Conservation (phyloP, 2,888 invertebrate genomes). For the Digitonthophagus gazella region DNA sequence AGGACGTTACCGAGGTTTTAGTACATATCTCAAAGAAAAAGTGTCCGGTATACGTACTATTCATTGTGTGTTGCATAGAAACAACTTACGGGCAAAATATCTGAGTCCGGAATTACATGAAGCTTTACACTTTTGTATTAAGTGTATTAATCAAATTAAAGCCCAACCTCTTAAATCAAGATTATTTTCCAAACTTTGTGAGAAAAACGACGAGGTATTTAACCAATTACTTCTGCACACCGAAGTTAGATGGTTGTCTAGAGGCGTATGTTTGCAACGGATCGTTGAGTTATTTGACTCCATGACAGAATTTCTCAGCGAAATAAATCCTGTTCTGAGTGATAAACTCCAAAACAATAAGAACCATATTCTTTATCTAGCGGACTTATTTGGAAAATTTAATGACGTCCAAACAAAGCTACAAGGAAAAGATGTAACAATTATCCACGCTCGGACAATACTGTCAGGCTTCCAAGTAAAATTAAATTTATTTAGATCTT, state of each 20-base stretch:
- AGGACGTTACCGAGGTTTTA: not conserved
- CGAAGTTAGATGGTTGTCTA: no score
- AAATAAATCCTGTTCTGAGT: no score
- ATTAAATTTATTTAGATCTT: no score
- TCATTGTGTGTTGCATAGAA: slow-evolving; percentile 14
- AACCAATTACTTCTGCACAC: slow-evolving; percentile 8
- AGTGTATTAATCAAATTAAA: slow-evolving; percentile 10
- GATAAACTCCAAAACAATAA: no score
- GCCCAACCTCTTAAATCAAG: not conserved
- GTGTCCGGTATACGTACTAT: slow-evolving; percentile 10
- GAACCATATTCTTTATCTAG: no score
- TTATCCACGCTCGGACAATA: no score
- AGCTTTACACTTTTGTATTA: slow-evolving; percentile 3
- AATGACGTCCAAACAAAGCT: no score
- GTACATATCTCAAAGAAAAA: slow-evolving; percentile 5
- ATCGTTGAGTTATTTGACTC: slow-evolving; percentile 5
- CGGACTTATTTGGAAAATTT: no score
- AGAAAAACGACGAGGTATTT: slow-evolving; percentile 14
- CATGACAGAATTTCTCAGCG: not conserved
- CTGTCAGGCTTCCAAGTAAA: no score
- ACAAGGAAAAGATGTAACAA: no score
- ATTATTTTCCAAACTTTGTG: slow-evolving; percentile 11
- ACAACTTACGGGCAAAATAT: no score
- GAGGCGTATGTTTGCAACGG: slow-evolving; percentile 3
- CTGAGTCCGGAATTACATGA: not conserved